Percentiles rank a stretch among this genome's conserved stretches.
phyloP scores from a whole-genome alignment of 2,888 invertebrate species.

The Nomada fucata region DNA sequence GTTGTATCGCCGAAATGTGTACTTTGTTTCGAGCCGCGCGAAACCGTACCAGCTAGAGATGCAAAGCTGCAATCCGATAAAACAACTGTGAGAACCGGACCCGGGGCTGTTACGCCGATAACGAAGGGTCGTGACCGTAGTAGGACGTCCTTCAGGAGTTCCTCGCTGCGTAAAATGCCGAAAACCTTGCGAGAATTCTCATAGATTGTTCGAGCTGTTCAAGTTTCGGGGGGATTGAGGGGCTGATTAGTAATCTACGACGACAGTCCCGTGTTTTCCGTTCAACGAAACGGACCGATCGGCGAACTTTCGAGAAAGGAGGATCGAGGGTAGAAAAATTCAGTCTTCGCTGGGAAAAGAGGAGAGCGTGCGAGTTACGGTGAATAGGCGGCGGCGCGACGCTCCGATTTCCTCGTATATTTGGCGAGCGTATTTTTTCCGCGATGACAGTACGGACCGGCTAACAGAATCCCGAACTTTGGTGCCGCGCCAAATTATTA shows the following conservation, averaged over 20 bases:
- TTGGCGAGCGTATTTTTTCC: constrained; percentile 76
- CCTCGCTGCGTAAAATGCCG: constrained; percentile 34
- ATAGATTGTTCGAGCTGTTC: too few relatives aligned
- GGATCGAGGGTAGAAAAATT: constrained; percentile 41
- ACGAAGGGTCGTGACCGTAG: constrained; percentile 72
- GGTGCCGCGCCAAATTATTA: constrained; percentile 79
- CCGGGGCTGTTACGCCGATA: constrained; percentile 73
- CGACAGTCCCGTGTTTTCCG: not conserved
- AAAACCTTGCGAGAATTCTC: constrained; percentile 73
- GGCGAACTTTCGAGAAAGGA: not conserved
- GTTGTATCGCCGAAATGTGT: not conserved
- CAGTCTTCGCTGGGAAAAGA: constrained; percentile 21
- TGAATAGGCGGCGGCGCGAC: constrained; percentile 60
- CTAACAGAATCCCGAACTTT: constrained; percentile 78
- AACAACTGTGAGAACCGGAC: constrained; percentile 73
- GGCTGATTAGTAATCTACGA: not conserved
- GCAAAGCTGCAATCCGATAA: constrained; percentile 52
- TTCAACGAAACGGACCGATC: constrained; percentile 21
- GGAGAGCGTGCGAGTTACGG: constrained; percentile 49
- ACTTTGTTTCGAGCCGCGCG: not conserved
- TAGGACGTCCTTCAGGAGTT: constrained; percentile 62
- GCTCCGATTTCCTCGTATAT: constrained; percentile 68
- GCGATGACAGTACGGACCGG: constrained; percentile 69
- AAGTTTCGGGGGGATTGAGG: too few relatives aligned
- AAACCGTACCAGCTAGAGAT: constrained; percentile 6